Percentiles rank a stretch among this genome's conserved stretches.
phyloP scores from a whole-genome alignment of 2,113 vertebrate genomes.

The Oceanites oceanicus region DNA sequence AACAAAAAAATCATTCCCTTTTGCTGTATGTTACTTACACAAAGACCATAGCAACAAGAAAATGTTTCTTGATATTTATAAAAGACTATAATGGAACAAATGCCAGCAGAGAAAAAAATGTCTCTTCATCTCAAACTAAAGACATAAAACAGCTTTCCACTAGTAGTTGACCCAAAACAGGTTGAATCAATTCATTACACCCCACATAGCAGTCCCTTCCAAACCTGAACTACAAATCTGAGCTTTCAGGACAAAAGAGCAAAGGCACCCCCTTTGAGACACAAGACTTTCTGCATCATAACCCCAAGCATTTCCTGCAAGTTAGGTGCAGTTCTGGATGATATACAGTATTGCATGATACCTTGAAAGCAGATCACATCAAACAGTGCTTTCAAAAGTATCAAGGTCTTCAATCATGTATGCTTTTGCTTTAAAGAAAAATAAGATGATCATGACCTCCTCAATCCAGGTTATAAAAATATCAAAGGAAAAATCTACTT shows the following conservation, averaged over 20 bases:
- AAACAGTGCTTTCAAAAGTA: background rate
- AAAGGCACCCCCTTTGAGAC: background rate
- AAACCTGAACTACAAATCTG: background rate
- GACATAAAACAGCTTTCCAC: background rate
- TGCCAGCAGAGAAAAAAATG: background rate
- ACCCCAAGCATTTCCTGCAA: background rate
- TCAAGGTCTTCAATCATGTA: background rate
- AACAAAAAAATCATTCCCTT: background rate
- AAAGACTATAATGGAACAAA: slow-evolving; percentile 30
- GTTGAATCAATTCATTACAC: background rate
- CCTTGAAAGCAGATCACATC: background rate
- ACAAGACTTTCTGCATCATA: background rate
- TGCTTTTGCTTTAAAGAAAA: background rate
- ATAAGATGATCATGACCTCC: background rate
- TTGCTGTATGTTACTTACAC: background rate
- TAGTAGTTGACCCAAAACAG: background rate
- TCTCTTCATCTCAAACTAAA: background rate
- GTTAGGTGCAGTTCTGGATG: background rate
- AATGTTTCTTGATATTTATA: slow-evolving; percentile 48
- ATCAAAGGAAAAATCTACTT: background rate
- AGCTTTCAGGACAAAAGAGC: background rate
- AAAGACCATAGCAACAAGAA: slow-evolving; percentile 58
- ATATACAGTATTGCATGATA: background rate
- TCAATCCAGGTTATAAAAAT: background rate
- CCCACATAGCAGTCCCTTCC: background rate